Percentiles rank a stretch among this genome's conserved stretches.
These are phyloP conservation scores for Kryphioiulus occultus DNA, from an alignment of 2,888 invertebrate species.

Conservation along the genomic window DNA sequence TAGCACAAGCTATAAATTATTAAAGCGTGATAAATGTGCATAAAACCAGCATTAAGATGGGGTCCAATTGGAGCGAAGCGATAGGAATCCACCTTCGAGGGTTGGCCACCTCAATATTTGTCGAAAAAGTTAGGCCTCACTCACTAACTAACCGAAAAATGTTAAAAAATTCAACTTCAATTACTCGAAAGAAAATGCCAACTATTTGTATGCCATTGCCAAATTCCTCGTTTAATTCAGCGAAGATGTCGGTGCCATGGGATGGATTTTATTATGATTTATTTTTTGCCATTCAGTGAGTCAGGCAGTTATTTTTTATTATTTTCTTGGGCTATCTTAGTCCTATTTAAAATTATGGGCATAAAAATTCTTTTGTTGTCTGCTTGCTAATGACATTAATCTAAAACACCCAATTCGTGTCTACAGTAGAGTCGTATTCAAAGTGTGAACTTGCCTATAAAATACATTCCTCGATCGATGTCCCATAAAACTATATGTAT, in stretches of 20 bases:
- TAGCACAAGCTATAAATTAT: neutral
- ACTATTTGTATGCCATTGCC: neutral
- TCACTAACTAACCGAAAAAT: constrained; percentile 16
- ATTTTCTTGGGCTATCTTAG: too few relatives aligned
- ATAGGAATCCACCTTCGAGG: neutral
- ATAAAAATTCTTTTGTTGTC: neutral
- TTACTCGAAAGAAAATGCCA: constrained; percentile 1
- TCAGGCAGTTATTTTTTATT: neutral
- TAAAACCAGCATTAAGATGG: neutral
- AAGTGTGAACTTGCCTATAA: too few relatives aligned
- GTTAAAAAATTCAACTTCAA: neutral
- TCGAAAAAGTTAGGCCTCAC: neutral
- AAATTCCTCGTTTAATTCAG: neutral
- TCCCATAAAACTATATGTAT: too few relatives aligned
- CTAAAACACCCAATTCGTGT: neutral
- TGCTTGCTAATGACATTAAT: neutral
- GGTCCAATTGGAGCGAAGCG: neutral
- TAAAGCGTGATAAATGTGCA: neutral
- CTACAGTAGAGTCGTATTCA: neutral
- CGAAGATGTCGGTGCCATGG: neutral
- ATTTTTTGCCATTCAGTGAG: neutral
- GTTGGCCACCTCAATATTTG: neutral
- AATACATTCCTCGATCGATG: too few relatives aligned
- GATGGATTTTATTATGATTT: neutral
- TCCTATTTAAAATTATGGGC: neutral